phyloP scores from a whole-genome alignment of 2,797 vertebrate genomes.

The Acrossocheilus fasciatus region DNA sequence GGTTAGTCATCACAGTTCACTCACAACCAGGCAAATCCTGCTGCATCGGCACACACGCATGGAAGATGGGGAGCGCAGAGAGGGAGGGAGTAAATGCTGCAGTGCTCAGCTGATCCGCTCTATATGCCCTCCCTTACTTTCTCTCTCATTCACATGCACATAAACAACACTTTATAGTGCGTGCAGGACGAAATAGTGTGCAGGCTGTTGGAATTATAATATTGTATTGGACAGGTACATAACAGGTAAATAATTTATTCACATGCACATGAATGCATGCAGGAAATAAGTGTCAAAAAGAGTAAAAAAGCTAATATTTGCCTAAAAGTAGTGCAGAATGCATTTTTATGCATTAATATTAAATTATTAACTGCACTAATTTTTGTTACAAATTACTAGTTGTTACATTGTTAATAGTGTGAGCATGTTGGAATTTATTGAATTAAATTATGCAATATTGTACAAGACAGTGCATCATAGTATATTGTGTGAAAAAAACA shows the following conservation, averaged over 20 bases:
- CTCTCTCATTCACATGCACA: constrained; percentile 24
- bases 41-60: constrained; percentile 62
- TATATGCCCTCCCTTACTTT: constrained; percentile 18
- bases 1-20: constrained; percentile 39
- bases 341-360: background rate
- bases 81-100: constrained; percentile 55
- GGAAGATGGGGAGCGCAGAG: constrained; percentile 1
- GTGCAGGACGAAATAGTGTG: background rate
- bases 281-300: background rate
- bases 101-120: constrained; percentile 60
- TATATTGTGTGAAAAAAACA: background rate
- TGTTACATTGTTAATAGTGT: background rate
- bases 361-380: background rate
- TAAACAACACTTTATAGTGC: constrained; percentile 30
- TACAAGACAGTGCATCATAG: background rate
- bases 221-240: background rate
- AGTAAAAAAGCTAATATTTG: background rate
- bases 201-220: background rate
- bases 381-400: background rate
- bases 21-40: constrained; percentile 60
- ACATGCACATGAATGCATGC: background rate
- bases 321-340: background rate
- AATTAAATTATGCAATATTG: background rate
- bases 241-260: background rate
- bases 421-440: background rate